Evolutionary conservation across 2,797 vertebrate species (phyloP).

Genomic region (Meda fulgida): DNA sequence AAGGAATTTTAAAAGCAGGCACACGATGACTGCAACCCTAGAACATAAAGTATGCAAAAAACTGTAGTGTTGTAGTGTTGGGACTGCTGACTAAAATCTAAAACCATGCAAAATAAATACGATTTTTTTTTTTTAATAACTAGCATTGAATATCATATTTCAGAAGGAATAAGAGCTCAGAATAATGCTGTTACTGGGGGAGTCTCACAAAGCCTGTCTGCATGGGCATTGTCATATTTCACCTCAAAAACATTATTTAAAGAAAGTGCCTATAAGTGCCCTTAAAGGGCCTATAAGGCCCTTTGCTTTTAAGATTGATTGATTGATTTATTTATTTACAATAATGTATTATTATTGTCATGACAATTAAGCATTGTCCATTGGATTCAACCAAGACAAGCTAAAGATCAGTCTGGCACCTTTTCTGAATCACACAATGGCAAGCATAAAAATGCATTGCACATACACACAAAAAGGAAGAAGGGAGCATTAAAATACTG

Average conservation of each 20-base stretch:
- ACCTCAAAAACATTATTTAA: not conserved
- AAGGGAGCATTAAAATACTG: too few relatives aligned
- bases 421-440: not conserved
- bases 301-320: not conserved
- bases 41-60: conserved; percentile 62
- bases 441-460: not conserved
- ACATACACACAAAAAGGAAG: not conserved
- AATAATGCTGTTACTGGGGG: not conserved
- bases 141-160: not conserved
- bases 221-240: not conserved
- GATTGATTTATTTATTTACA: not conserved
- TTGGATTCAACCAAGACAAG: not conserved
- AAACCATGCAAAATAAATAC: not conserved
- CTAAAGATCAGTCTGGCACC: not conserved
- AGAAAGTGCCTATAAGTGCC: not conserved
- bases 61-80: not conserved
- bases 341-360: not conserved
- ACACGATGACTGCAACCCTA: conserved; percentile 71
- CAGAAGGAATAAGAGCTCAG: not conserved
- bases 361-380: not conserved
- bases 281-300: not conserved
- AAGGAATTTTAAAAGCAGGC: conserved; percentile 77
- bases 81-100: not conserved
- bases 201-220: too few relatives aligned
- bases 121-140: conserved; percentile 76